phyloP scores from a whole-genome alignment of 2,113 vertebrate species.

The Ceuthmochares aereus region DNA sequence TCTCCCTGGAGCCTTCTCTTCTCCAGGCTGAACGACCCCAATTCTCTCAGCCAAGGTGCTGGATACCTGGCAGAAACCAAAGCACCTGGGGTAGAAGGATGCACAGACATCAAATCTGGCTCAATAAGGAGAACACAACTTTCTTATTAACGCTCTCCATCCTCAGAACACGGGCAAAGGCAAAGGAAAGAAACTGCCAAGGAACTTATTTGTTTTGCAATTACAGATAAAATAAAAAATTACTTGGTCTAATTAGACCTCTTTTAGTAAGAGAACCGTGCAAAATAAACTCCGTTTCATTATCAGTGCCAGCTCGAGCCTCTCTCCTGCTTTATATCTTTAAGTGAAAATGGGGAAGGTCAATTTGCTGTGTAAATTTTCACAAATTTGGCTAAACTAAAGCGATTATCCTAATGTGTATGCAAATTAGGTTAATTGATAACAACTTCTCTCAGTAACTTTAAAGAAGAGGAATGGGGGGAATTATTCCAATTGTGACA shows the following conservation, averaged over 20 bases:
- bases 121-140: conserved; percentile 60
- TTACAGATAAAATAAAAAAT: conserved; percentile 71
- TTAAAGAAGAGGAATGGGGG: conserved; percentile 18
- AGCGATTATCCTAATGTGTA: conserved; percentile 78
- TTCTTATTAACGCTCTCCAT: conserved; percentile 33
- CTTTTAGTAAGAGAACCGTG: conserved; percentile 59
- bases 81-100: neutral
- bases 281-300: conserved; percentile 68
- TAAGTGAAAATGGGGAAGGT: conserved; percentile 76
- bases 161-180: neutral
- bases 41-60: no score
- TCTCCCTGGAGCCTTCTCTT: no score
- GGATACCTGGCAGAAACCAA: conserved; percentile 14
- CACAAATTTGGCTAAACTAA: conserved; percentile 80
- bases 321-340: conserved; percentile 53
- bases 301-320: conserved; percentile 3
- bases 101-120: conserved; percentile 17
- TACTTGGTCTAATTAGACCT: conserved; percentile 73
- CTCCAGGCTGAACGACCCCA: no score
- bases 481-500: conserved; percentile 67
- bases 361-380: conserved; percentile 80
- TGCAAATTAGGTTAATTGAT: conserved; percentile 81
- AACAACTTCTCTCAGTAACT: conserved; percentile 71
- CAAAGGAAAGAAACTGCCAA: conserved; percentile 15
- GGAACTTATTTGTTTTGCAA: conserved; percentile 71